phyloP scores from a whole-genome alignment of 2,888 invertebrate species.

The Macrophya alboannulata region DNA sequence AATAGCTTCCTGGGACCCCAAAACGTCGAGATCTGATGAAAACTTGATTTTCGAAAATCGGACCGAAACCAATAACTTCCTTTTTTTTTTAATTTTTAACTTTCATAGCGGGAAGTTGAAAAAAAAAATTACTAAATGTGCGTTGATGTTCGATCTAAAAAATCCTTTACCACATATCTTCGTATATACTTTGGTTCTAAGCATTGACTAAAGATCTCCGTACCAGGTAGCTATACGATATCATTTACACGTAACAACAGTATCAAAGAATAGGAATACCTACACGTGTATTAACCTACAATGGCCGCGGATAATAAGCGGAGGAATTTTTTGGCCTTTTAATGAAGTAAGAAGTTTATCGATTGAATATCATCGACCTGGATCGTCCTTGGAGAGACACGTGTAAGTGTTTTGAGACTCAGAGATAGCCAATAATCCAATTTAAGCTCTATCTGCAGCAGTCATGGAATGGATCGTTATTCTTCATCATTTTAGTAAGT shows the following conservation, averaged over 20 bases:
- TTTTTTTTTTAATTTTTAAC: too few relatives aligned
- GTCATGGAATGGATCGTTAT: background rate
- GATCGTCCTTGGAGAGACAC: constrained; percentile 11
- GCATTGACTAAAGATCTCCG: background rate
- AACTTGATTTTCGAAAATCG: too few relatives aligned
- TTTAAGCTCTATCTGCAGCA: background rate
- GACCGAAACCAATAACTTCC: too few relatives aligned
- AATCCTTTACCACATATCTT: background rate
- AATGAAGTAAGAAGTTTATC: background rate
- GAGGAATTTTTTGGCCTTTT: background rate
- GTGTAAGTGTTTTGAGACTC: background rate
- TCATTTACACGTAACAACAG: background rate
- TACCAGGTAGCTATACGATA: background rate
- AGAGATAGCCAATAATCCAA: background rate
- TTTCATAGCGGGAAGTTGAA: too few relatives aligned
- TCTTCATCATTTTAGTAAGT: background rate
- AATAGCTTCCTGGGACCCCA: too few relatives aligned
- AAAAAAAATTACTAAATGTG: background rate
- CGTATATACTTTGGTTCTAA: too few relatives aligned
- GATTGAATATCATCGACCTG: background rate
- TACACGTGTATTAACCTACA: too few relatives aligned
- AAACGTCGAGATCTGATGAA: too few relatives aligned
- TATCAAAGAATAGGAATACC: background rate
- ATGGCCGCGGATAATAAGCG: background rate
- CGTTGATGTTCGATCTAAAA: background rate